Evolutionary conservation across 2,888 invertebrate genomes (phyloP), one percentile per base, ranked within the genome.

Genomic region (Tenthredo distinguenda): DNA sequence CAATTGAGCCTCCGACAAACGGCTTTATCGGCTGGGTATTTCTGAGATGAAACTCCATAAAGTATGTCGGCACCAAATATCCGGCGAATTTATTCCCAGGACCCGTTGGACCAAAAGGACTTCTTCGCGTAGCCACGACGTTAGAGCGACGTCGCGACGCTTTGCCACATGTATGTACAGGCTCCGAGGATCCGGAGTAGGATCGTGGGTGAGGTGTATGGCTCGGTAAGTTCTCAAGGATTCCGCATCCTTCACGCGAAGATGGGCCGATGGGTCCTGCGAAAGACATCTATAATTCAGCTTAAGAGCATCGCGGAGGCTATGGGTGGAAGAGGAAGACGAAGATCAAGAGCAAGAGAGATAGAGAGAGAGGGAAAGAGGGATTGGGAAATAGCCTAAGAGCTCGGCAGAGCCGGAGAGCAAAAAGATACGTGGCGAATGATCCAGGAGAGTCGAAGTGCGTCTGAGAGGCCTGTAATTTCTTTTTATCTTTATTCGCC

Each of bases 381-480:
- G 87, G 88, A 89, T 89, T 88, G 87, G 79, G 87, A 87, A 90
- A 87, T 84, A 88, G 88, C 84, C 86, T 71, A 87, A 85, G 86
- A 86, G 83, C 85, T 83, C 65, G 55, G 50, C 15, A 85, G 84
- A 79, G 85, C 82, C 85, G 85, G 62, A 85, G 72, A 58, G 83
- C 86, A 82, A 86, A 86, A 85, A 84, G 85, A 85, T 84, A 86
- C 37, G 71, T 58, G 34, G 65, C 55, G 79, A 85, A 72, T 81
- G 72, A 81, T 81, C 71, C 71, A 85, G 37, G 82, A 65, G 83
- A 71, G 85, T 85, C 85, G 87, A 87, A 88, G 90, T 87, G 88
- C 89, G 87, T 89, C 88, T 90, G 89, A 89, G 88, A 88, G 89
- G 87, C 88, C 87, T 87, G 91, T 90, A 89, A 91, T 91, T 91